Evolutionary conservation across 2,797 vertebrate genomes (phyloP), one percentile per base, ranked within the genome.

Genomic region (Crax fasciolata): DNA sequence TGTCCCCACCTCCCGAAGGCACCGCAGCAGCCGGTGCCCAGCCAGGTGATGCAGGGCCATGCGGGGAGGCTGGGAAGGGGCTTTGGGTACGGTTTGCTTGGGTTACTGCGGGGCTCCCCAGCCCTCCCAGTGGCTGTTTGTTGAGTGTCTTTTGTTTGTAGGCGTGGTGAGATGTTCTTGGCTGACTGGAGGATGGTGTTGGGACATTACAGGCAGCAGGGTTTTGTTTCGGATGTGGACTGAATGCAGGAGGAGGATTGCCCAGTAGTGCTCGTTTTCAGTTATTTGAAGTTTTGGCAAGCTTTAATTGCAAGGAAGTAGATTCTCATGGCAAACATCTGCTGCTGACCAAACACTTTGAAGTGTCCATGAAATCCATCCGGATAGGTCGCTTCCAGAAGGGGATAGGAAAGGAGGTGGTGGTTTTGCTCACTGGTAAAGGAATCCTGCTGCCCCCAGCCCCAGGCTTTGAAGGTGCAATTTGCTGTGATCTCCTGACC

Each of bases 401-500:
- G 41, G 44, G 66, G 14, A 20, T 7, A 67, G 46, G 57, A 23
- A 43, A 76, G 51, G 35, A 92, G 93, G 83, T 23, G 4, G 38
- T 57, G 17, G 3, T 0, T 51, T 48, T 67, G 14, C 77, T 79
- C n/a, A 23, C 9, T 35, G 30, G 38, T 52, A 93, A 58, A 95
- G 24, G 35, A 82, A 66, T 43, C 8, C 12, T 8, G 2, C 3
- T 20, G 5, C 21, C 24, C 28, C 51, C 58, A 66, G 13, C 32
- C 17, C 51, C 11, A 8, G 1, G 43, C 20, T 74, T 72, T 25
- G 30, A 9, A 75, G 51, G 8, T 16, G 58, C 15, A 38, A 48
- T 84, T 91, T 86, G 46, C 74, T 84, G 51, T 72, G 21, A 48
- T 79, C 80, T 76, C 68, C 63, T 71, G 84, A 76, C 74, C 59